These are phyloP conservation scores for Drosophila tropicalis DNA, from an alignment of 1,140 invertebrate species.

Conservation along the genomic window DNA sequence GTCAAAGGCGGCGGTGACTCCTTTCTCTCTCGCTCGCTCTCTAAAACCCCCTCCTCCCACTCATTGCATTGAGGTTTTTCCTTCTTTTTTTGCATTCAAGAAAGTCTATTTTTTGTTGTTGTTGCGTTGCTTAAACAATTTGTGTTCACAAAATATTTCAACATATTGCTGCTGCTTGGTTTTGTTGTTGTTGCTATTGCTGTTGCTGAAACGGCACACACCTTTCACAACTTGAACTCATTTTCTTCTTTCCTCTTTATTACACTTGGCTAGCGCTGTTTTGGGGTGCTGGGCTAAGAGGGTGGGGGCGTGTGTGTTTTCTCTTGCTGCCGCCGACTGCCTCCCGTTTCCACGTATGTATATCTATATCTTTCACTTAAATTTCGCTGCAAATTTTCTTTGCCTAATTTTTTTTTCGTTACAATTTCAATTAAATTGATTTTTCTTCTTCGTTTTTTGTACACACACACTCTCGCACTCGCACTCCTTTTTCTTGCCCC, in stretches of 20 bases:
- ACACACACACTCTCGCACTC: constrained; percentile 47
- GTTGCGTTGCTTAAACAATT: constrained; percentile 62
- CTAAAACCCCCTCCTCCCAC: constrained; percentile 27
- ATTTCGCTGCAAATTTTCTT: constrained; percentile 49
- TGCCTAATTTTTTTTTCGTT: constrained; percentile 68
- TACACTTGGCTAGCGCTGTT: constrained; percentile 50
- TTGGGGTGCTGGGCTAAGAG: constrained; percentile 34
- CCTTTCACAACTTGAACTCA: constrained; percentile 83
- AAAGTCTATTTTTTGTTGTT: constrained; percentile 62
- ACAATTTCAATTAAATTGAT: constrained; percentile 71
- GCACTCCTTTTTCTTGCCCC: constrained; percentile 62
- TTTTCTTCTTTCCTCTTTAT: constrained; percentile 77
- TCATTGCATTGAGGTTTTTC: constrained; percentile 37
- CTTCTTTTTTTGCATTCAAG: constrained; percentile 47
- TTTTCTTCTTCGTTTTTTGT: constrained; percentile 21
- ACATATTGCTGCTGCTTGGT: constrained; percentile 35
- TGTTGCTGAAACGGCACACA: constrained; percentile 74
- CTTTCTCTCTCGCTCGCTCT: neutral
- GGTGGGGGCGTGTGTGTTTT: constrained; percentile 58
- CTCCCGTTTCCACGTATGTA: constrained; percentile 28
- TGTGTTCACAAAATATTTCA: constrained; percentile 71
- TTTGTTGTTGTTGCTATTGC: too few relatives aligned
- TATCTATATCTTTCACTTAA: constrained; percentile 59
- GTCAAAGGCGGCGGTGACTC: constrained; percentile 35
- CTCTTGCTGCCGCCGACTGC: constrained; percentile 73